Percentiles rank a stretch among this genome's conserved stretches.
These are phyloP conservation scores for Grammomys surdaster DNA, from an alignment of 2,113 vertebrate genomes.

Conservation along the genomic window DNA sequence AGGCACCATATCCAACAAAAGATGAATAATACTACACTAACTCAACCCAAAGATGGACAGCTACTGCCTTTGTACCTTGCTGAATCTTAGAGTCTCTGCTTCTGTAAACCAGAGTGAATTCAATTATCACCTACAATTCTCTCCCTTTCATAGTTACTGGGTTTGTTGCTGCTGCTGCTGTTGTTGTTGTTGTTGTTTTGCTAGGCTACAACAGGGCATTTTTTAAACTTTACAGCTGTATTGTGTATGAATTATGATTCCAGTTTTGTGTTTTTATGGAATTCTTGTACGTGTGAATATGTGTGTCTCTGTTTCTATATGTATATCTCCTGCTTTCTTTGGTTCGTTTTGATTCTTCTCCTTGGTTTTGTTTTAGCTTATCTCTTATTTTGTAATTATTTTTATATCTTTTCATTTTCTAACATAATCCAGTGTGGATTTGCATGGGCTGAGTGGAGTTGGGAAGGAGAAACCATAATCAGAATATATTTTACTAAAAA, in stretches of 20 bases:
- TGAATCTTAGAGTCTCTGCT: neutral
- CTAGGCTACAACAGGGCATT: neutral
- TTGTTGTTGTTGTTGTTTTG: neutral
- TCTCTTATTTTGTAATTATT: neutral
- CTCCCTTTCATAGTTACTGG: neutral
- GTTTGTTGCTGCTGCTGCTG: neutral
- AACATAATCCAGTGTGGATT: neutral
- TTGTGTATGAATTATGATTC: neutral
- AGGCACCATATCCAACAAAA: too few species aligned
- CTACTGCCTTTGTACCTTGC: neutral
- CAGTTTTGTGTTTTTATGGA: neutral
- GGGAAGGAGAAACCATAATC: neutral
- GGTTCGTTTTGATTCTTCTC: neutral
- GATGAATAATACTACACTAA: neutral
- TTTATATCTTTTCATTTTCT: neutral
- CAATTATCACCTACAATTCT: neutral
- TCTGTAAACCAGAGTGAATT: neutral
- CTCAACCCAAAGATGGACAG: neutral
- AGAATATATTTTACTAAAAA: neutral
- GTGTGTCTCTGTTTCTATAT: neutral
- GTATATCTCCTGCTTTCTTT: neutral
- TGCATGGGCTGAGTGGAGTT: neutral
- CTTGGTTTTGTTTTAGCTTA: neutral
- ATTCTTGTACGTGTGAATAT: neutral
- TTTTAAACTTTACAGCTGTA: neutral